These are phyloP conservation scores for Bhutanitis thaidina DNA, from an alignment of 2,888 invertebrate species.

Conservation along the genomic window DNA sequence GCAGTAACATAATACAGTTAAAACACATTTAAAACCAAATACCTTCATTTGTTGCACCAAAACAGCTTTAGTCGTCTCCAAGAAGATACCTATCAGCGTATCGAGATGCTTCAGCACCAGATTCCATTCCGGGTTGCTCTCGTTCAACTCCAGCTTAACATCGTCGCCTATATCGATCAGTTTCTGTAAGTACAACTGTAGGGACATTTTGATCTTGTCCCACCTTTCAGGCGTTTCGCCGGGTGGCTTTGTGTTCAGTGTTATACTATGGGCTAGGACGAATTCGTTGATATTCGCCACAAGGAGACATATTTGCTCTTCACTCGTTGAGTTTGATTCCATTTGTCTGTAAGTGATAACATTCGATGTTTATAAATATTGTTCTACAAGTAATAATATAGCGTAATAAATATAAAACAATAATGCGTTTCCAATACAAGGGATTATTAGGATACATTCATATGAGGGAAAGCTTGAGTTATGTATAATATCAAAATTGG, in stretches of 20 bases:
- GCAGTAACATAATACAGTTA: too few species aligned
- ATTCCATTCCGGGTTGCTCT: conserved; percentile 59
- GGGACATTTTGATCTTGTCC: conserved; percentile 71
- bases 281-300: conserved; percentile 80
- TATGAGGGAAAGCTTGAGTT: too few species aligned
- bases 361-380: too few species aligned
- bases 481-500: too few species aligned
- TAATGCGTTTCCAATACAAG: too few species aligned
- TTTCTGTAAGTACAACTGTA: conserved; percentile 68
- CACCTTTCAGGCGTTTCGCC: conserved; percentile 72
- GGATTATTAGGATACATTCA: too few species aligned
- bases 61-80: conserved; percentile 79
- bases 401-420: too few species aligned
- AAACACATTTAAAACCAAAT: conserved; percentile 23
- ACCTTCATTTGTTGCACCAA: conserved; percentile 81
- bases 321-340: conserved; percentile 47
- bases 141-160: conserved; percentile 69
- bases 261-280: conserved; percentile 74
- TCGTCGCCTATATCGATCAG: conserved; percentile 72
- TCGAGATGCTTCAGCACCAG: conserved; percentile 66
- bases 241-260: conserved; percentile 69
- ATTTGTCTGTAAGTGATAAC: conserved; percentile 61
- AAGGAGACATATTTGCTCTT: conserved; percentile 70
- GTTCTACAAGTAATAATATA: too few species aligned
- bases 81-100: conserved; percentile 76